phyloP scores from a whole-genome alignment of 1,140 invertebrate genomes.

The Brachionus plicatilis region DNA sequence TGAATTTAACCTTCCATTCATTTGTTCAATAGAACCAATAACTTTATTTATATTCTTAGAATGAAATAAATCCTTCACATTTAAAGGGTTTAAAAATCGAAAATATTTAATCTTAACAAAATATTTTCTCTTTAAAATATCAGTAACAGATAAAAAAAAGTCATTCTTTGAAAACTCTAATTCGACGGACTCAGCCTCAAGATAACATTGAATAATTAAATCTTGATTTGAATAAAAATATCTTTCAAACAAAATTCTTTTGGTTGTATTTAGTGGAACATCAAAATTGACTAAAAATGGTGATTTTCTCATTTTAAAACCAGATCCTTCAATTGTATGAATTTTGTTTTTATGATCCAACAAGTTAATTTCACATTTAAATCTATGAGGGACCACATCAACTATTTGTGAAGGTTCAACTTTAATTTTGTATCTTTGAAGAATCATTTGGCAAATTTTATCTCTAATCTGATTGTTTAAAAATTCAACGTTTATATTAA shows the following conservation, averaged over 20 bases:
- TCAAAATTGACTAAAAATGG: not conserved
- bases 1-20: too few relatives aligned
- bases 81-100: too few relatives aligned
- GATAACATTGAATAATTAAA: not conserved
- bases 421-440: not conserved
- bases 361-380: not conserved
- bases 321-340: not conserved
- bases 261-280: not conserved
- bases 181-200: too few relatives aligned
- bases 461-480: not conserved
- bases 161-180: too few relatives aligned
- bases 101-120: too few relatives aligned
- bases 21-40: too few relatives aligned
- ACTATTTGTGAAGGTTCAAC: not conserved
- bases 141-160: too few relatives aligned
- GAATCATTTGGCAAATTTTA: not conserved
- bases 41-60: too few relatives aligned
- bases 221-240: not conserved
- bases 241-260: not conserved
- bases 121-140: too few relatives aligned
- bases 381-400: not conserved
- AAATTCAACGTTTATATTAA: not conserved
- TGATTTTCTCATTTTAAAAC: not conserved
- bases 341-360: not conserved
- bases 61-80: too few relatives aligned